Percentiles rank a stretch among this genome's conserved stretches.
Evolutionary conservation across 1,140 invertebrate genomes (phyloP).

Genomic region (Condylostylus longicornis): DNA sequence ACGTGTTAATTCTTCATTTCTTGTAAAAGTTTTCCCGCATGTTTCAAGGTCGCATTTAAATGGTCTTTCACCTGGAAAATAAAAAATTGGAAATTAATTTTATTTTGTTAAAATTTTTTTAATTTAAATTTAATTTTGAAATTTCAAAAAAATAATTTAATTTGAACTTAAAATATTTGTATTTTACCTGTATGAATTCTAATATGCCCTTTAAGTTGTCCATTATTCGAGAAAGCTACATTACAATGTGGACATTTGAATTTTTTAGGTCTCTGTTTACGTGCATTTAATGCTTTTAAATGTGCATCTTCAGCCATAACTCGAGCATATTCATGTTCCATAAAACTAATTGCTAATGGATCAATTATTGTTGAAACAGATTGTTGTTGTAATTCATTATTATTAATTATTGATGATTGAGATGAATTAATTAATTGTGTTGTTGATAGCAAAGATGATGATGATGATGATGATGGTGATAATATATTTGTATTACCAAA

Average conservation of each 20-base stretch:
- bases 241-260: conserved; percentile 78
- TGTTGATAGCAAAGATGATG: conserved; percentile 4
- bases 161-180: not conserved
- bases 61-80: conserved; percentile 57
- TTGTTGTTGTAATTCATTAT: no score
- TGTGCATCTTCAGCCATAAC: conserved; percentile 49
- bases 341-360: conserved; percentile 25
- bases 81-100: not conserved
- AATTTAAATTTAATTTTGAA: not conserved
- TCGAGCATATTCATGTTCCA: conserved; percentile 48
- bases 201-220: conserved; percentile 79
- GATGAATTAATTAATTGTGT: not conserved
- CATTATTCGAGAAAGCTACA: conserved; percentile 84
- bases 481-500: no score
- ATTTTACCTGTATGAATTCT: conserved; percentile 73
- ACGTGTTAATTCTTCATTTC: conserved; percentile 83
- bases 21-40: conserved; percentile 79
- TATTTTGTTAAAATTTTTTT: not conserved
- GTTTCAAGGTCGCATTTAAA: conserved; percentile 69
- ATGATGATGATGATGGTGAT: conserved; percentile 2
- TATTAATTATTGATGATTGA: no score
- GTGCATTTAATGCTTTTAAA: conserved; percentile 41
- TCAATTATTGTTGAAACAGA: no score
- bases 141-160: not conserved
- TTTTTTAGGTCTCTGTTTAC: conserved; percentile 72